Evolutionary conservation across 92 coral and sea anemone genomes (phyloP), one percentile per base, ranked within the genome.

Genomic region (Actinostola sp.): DNA sequence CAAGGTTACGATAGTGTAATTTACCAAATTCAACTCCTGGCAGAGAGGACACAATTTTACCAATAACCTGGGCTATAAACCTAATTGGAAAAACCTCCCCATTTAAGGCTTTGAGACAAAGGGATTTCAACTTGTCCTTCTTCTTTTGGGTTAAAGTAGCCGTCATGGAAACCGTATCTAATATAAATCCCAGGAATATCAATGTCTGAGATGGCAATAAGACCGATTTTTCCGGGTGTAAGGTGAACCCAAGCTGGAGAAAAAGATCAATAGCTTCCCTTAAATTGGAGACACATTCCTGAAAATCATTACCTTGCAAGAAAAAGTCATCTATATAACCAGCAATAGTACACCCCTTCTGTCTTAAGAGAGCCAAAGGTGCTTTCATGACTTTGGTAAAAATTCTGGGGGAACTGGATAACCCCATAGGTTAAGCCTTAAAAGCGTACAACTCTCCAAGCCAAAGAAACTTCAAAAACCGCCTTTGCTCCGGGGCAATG

Each of bases 371-470:
- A 21, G 87, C 66, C 26, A 76, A 69, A 1, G 69, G 70, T 5
- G 88, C 84, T 41, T 84, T 77, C 20, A 84, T 42, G 7, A 77
- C 19, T 71, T 84, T 84, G 14, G 84, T 78, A 24, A 84, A 84
- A 35, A 84, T 49, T 25, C 80, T 64, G 5, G 83, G 84, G 8
- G 88, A 83, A n/a, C n/a, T n/a, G n/a, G n/a, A n/a, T n/a, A n/a
- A n/a, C n/a, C n/a, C n/a, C n/a, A n/a, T n/a, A n/a, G 58, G 89
- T 9, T 77, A 43, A 33, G 79, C 70, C 32, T 73, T 69, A 70
- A 48, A 83, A 31, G 61, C 66, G 46, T 77, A 83, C 13, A 83
- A 31, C n/a, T 41, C 21, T 0, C 74, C 80, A 7, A 13, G 30
- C 33, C 38, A 77, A 7, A 8, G 8, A 34, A 81, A 75, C 49